Evolutionary conservation across 1,140 invertebrate genomes (phyloP).

Genomic region (Aethina tumida): DNA sequence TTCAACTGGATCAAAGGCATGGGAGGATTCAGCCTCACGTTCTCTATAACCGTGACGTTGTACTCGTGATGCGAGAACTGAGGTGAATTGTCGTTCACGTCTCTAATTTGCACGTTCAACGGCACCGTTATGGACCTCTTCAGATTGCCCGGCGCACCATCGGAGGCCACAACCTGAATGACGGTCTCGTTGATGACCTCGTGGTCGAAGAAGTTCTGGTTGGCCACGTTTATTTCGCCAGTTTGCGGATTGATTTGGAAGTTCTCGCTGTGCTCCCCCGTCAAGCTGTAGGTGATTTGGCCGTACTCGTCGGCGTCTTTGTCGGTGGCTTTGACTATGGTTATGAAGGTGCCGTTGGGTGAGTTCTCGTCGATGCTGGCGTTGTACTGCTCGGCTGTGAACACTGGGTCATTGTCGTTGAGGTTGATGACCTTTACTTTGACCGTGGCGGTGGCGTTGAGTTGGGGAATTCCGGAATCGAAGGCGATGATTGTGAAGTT

Average conservation of each 20-base stretch:
- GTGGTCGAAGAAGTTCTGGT: slow-evolving; percentile 65
- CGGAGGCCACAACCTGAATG: slow-evolving; percentile 68
- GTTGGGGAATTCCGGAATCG: slow-evolving; percentile 74
- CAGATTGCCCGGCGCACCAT: slow-evolving; percentile 59
- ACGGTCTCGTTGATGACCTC: slow-evolving; percentile 61
- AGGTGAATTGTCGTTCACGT: slow-evolving; percentile 78
- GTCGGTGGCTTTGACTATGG: slow-evolving; percentile 50
- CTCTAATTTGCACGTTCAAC: slow-evolving; percentile 67
- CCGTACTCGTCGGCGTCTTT: slow-evolving; percentile 64
- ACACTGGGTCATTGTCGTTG: slow-evolving; percentile 79
- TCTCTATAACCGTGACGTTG: slow-evolving; percentile 71
- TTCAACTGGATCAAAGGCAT: slow-evolving; percentile 66
- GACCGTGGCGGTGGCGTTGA: slow-evolving; percentile 56
- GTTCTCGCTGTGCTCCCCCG: slow-evolving; percentile 58
- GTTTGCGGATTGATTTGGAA: slow-evolving; percentile 61
- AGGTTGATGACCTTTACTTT: slow-evolving; percentile 70
- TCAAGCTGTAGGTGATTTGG: slow-evolving; percentile 63
- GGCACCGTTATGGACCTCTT: slow-evolving; percentile 61
- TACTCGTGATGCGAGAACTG: slow-evolving; percentile 65
- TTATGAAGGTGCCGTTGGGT: slow-evolving; percentile 52
- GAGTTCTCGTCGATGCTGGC: slow-evolving; percentile 67
- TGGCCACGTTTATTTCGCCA: slow-evolving; percentile 69
- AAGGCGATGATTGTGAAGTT: slow-evolving; percentile 71
- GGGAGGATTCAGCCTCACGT: slow-evolving; percentile 64
- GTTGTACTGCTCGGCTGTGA: slow-evolving; percentile 55